phyloP scores from a whole-genome alignment of 2,797 vertebrate species.

The Etheostoma nigrum region DNA sequence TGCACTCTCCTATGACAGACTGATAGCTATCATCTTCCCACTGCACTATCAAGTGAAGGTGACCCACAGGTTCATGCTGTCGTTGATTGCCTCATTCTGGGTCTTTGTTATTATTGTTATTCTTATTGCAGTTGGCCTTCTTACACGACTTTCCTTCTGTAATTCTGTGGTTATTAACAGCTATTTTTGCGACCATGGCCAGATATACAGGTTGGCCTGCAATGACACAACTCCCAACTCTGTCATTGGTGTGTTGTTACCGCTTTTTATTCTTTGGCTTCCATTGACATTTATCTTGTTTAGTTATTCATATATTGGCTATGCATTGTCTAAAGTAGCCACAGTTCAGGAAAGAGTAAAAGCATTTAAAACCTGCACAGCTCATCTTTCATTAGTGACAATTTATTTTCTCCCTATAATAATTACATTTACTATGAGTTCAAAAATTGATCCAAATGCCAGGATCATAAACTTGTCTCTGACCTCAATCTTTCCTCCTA shows the following conservation, averaged over 20 bases:
- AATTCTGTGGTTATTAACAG: constrained; percentile 66
- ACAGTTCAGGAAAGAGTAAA: constrained; percentile 45
- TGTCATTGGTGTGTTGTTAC: neutral
- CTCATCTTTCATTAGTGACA: constrained; percentile 66
- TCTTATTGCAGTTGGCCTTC: constrained; percentile 38
- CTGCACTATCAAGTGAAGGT: constrained; percentile 69
- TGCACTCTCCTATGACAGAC: constrained; percentile 70
- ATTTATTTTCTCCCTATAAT: constrained; percentile 68
- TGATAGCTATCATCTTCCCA: constrained; percentile 77
- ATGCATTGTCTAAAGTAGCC: constrained; percentile 52
- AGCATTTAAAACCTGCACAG: constrained; percentile 69
- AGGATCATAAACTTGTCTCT: constrained; percentile 73
- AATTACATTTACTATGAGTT: constrained; percentile 41
- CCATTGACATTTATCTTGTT: constrained; percentile 59
- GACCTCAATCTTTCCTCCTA: constrained; percentile 59
- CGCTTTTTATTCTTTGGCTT: constrained; percentile 38
- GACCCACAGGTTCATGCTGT: constrained; percentile 63
- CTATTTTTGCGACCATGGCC: constrained; percentile 77
- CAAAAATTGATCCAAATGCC: constrained; percentile 62
- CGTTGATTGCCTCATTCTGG: constrained; percentile 52
- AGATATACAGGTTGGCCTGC: constrained; percentile 64
- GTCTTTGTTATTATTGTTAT: neutral
- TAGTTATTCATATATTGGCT: constrained; percentile 56
- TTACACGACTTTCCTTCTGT: constrained; percentile 76
- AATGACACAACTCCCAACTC: constrained; percentile 49